These are phyloP conservation scores for Melanogrammus aeglefinus DNA, from an alignment of 2,797 vertebrate species.

Conservation along the genomic window DNA sequence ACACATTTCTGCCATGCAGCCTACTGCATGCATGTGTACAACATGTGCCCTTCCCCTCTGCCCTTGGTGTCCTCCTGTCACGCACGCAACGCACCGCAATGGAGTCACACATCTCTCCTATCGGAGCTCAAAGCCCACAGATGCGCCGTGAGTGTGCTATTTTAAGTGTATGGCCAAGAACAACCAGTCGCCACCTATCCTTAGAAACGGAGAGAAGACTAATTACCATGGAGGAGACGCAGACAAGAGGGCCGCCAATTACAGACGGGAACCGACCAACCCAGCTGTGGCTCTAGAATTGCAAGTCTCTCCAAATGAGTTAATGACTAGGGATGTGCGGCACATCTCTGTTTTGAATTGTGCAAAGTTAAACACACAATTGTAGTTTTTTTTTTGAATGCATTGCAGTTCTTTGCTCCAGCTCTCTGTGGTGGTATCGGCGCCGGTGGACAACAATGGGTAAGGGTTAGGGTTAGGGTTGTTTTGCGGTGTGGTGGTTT, in stretches of 20 bases:
- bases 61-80: not conserved
- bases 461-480: not conserved
- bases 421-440: not conserved
- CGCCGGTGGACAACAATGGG: not conserved
- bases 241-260: conserved; percentile 40
- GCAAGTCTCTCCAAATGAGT: not conserved
- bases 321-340: not conserved
- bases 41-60: not conserved
- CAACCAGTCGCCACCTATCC: not conserved
- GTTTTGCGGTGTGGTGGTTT: not conserved
- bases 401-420: not conserved
- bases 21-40: not conserved
- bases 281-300: conserved; percentile 26
- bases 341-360: not conserved
- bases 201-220: not conserved
- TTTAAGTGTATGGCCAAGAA: not conserved
- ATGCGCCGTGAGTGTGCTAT: not conserved
- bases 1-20: not conserved
- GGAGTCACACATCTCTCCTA: not conserved
- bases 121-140: not conserved
- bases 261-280: conserved; percentile 28
- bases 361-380: not conserved
- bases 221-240: conserved; percentile 15
- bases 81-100: not conserved
- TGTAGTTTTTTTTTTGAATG: not conserved